phyloP scores from a whole-genome alignment of 2,797 vertebrate genomes.

The Pseudochromis fuscus region DNA sequence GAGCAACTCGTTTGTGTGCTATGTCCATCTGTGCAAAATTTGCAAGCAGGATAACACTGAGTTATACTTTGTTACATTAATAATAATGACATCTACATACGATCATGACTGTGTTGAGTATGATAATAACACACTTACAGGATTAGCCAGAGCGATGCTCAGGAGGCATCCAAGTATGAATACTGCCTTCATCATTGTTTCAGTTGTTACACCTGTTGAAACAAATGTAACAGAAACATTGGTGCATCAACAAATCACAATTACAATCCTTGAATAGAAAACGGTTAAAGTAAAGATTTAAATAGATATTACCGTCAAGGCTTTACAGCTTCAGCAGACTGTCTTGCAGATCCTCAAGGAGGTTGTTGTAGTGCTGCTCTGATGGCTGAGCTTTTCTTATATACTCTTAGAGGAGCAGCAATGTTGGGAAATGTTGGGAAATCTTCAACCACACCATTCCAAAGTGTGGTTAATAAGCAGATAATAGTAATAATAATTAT shows the following conservation, averaged over 20 bases:
- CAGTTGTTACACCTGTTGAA: background rate
- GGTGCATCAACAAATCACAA: background rate
- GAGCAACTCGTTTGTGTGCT: background rate
- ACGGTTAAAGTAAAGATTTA: background rate
- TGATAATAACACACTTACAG: slow-evolving; percentile 14
- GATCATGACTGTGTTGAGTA: too few relatives aligned
- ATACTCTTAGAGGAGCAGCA: background rate
- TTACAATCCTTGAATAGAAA: too few relatives aligned
- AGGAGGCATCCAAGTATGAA: slow-evolving; percentile 34
- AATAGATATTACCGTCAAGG: slow-evolving; percentile 3
- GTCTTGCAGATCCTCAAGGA: background rate
- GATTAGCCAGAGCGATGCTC: slow-evolving; percentile 6
- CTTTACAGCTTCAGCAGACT: background rate
- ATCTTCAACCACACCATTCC: background rate
- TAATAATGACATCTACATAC: too few relatives aligned
- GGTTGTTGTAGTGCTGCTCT: background rate
- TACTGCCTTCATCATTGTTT: slow-evolving; percentile 24
- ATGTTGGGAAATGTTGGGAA: slow-evolving; percentile 9
- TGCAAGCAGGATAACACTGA: too few relatives aligned
- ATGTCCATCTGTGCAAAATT: too few relatives aligned
- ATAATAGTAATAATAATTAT: too few relatives aligned
- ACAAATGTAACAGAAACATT: too few relatives aligned
- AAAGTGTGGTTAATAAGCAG: too few relatives aligned
- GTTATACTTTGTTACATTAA: too few relatives aligned
- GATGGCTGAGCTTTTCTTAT: background rate